Base-by-base conservation (phyloP, 2,113 vertebrate species). In the Pterocles gutturalis region DNA sequence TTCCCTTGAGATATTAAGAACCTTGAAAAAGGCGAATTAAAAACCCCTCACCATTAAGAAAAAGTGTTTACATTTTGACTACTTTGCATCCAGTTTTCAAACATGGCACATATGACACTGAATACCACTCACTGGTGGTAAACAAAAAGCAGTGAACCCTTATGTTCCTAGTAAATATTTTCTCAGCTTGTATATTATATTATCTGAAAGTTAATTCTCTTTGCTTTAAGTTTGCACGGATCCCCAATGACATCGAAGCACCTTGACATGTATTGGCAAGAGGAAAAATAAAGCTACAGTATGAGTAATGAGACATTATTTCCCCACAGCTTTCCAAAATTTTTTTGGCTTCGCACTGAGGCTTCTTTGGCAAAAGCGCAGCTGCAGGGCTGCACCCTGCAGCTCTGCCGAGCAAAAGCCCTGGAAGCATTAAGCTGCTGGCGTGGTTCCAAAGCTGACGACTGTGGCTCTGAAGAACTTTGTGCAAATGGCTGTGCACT, bases 1-100 rank as follows among this genome's bases (percentile, higher is more conserved):
- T 83, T 92, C 64, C 91, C 53, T 94, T 95, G 95, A 97, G 93
- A 97, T 92, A 89, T 36, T 55, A 83, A 95, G 92, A 97, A 91
- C 34, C 79, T 91, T 66, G 33, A 93, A 95, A 93, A 95, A 95
- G 81, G 97, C 78, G 94, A 97, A 94, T 87, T 80, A 57, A 89
- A 95, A 97, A 34, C 87, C 84, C 93, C 84, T 65, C 60, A 88
- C 55, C 38, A 62, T 83, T 89, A 88, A 87, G 88, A 96, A 89
- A 78, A 86, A 75, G 80, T 53, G 53, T 95, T 92, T 91, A 72
- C 48, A 65, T 93, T 90, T 85, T 96, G 78, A 94, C 87, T 75
- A 41, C 57, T 97, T 51, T 81, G 86, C 95, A 96, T 96, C 83
- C 66, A 96, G 95, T 95, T 96, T 95, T 96, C 20, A 25, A 96